A percentile compares a stretch with the other conserved stretches of the same genome.
Evolutionary conservation across 2,113 vertebrate species (phyloP).

Genomic region (Proterorhinus semilunaris): DNA sequence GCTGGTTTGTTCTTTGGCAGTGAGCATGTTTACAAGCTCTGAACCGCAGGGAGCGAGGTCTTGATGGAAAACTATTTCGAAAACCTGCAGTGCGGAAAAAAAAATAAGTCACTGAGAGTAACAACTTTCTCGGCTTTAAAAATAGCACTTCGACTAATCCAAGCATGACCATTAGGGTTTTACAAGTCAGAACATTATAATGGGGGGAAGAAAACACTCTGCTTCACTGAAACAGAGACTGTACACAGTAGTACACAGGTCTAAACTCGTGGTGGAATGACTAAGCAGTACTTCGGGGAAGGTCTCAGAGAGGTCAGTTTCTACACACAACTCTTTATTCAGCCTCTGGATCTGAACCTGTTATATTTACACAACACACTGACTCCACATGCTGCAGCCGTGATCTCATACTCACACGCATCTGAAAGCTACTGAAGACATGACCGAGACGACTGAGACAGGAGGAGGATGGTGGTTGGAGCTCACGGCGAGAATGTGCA

Average conservation of each 20-base stretch:
- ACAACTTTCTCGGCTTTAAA: slow-evolving; percentile 31
- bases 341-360: not conserved
- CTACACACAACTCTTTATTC: not conserved
- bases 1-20: slow-evolving; percentile 22
- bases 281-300: not conserved
- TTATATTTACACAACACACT: not conserved
- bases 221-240: no score
- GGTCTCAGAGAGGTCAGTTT: not conserved
- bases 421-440: no score
- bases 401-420: not conserved
- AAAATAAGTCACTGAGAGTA: slow-evolving; percentile 29
- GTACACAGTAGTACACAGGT: not conserved
- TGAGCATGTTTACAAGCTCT: slow-evolving; percentile 59
- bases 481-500: no score
- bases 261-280: no score
- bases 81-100: slow-evolving; percentile 52
- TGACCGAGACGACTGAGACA: no score
- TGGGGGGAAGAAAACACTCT: no score
- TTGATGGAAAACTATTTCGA: slow-evolving; percentile 52
- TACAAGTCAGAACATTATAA: not conserved
- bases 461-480: no score
- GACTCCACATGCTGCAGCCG: not conserved
- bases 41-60: slow-evolving; percentile 43
- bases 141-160: slow-evolving; percentile 4
- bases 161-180: not conserved